Evolutionary conservation across 2,888 invertebrate genomes (phyloP), one percentile per base, ranked within the genome.

Genomic region (Pheosia gnoma): DNA sequence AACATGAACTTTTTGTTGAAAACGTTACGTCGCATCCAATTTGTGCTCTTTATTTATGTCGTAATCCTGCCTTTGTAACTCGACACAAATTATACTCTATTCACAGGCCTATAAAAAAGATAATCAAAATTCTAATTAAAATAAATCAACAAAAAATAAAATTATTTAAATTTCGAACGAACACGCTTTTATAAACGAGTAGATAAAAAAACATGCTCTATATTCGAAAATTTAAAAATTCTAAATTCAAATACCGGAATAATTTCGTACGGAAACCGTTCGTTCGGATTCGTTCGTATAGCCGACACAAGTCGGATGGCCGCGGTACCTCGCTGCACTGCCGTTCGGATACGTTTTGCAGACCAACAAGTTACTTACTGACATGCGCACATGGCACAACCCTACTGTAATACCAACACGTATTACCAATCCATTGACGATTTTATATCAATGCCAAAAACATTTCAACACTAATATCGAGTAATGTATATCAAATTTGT

Each of bases 321-420:
- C 80, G 87, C 88, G 84, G 72, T 77, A 75, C 79, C 86, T 85
- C 90, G 83, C 81, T 91, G 91, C 92, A 93, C 93, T 93, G 92
- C 89, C 90, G 91, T 81, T 81, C 80, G 72, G 78, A 81, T 81
- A 76, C 75, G 79, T 73, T 78, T 79, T 68, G 76, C 82, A 82
- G 83, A 87, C 91, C 93, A 93, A 93, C 93, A 93, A 93, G 93
- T 92, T 92, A 90, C 77, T 85, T 71, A 74, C 83, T 82, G 91
- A 86, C 93, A 93, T 93, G 93, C 93, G 93, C 93, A 87, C 83
- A 84, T 66, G 62, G 76, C 70, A 75, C 78, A 80, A 79, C 78
- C 80, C 82, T 81, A 80, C 80, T 79, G 61, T 25, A 75, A 65
- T 74, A 67, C 60, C 63, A 70, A 78, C 68, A 68, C 66, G 67